Percentiles rank a stretch among this genome's conserved stretches.
Evolutionary conservation across 1,140 invertebrate genomes (phyloP).

Genomic region (Drosophila sp.): DNA sequence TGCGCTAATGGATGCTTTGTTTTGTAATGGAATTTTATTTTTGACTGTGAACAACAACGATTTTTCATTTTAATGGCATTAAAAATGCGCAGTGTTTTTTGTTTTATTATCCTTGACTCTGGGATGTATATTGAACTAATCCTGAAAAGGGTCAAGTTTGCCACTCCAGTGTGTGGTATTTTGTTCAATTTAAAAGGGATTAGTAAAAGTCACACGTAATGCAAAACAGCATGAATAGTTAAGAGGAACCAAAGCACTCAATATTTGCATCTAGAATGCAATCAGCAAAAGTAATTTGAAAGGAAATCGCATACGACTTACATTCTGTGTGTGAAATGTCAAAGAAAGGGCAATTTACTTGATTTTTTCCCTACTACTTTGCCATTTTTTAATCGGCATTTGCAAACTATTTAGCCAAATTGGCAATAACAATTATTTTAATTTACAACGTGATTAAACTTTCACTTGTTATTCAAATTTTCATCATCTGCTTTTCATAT

Average conservation of each 20-base stretch:
- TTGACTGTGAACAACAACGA: slow-evolving; percentile 2
- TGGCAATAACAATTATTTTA: too few species aligned
- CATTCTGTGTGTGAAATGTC: too few species aligned
- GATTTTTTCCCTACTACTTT: too few species aligned
- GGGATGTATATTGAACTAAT: background rate
- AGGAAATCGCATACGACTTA: too few species aligned
- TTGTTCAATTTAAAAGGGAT: background rate
- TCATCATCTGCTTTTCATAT: background rate
- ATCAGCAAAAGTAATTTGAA: too few species aligned
- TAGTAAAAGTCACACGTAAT: background rate
- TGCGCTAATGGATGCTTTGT: slow-evolving; percentile 52
- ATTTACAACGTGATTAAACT: too few species aligned
- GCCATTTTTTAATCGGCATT: too few species aligned
- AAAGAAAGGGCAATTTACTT: too few species aligned
- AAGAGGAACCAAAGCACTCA: background rate
- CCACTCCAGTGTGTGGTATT: background rate
- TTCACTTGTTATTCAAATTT: too few species aligned
- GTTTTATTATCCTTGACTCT: background rate
- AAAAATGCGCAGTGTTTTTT: background rate
- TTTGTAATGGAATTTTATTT: slow-evolving; percentile 39
- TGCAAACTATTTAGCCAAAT: too few species aligned
- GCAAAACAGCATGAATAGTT: too few species aligned
- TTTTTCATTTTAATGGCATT: slow-evolving; percentile 2
- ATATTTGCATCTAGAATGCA: too few species aligned
- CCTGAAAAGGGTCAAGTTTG: background rate